Percentiles rank a stretch among this genome's conserved stretches.
phyloP scores from a whole-genome alignment of 2,113 vertebrate species.

The Xyliphius kryptos region DNA sequence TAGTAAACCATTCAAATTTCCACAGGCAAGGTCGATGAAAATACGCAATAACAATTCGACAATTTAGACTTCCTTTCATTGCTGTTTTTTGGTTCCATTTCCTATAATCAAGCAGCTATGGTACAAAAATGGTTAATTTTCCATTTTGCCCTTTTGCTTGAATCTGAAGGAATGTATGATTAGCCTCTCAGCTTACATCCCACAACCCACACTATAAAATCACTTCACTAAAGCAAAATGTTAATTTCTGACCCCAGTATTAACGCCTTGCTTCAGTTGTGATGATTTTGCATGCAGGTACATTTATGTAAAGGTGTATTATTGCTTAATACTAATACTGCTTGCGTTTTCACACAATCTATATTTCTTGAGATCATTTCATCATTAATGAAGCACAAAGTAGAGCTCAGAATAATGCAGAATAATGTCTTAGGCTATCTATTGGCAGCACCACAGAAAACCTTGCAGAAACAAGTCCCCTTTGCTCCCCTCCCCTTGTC shows the following conservation, averaged over 20 bases:
- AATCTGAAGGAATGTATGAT: conserved; percentile 37
- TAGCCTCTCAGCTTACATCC: conserved; percentile 28
- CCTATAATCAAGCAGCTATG: conserved; percentile 36
- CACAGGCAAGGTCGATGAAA: no score
- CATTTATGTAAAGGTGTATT: no score
- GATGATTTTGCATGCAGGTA: neutral
- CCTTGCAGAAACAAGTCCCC: conserved; percentile 22
- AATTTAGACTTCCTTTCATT: conserved; percentile 11
- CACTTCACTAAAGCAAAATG: conserved; percentile 21
- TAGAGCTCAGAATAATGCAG: neutral
- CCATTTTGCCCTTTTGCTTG: conserved; percentile 36
- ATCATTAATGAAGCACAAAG: conserved; percentile 33
- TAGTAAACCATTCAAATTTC: no score
- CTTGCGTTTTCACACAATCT: neutral
- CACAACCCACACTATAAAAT: conserved; percentile 31
- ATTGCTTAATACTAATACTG: no score
- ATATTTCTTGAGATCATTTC: conserved; percentile 11
- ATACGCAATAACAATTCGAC: neutral
- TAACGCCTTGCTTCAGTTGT: conserved; percentile 6
- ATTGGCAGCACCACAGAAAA: conserved; percentile 22
- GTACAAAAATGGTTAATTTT: conserved; percentile 34
- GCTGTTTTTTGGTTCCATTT: conserved; percentile 17
- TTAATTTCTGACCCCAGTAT: conserved; percentile 2
- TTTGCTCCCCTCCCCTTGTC: conserved; percentile 18
- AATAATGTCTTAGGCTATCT: no score